Conservation (phyloP, 2,888 invertebrate species). For the Plebejus argus region DNA sequence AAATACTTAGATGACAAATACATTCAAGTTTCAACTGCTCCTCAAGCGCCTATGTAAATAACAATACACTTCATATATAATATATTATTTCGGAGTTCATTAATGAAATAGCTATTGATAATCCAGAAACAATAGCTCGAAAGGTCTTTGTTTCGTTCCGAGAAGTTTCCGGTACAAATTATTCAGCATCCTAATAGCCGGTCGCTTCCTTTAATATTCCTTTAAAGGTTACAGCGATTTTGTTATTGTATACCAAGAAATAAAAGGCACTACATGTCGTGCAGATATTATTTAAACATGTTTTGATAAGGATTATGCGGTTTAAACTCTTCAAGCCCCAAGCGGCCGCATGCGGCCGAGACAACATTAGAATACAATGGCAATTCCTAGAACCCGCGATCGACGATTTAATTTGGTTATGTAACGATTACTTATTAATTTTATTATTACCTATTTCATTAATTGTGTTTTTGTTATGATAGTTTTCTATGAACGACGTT, state of each 20-base stretch:
- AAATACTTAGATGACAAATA: neutral
- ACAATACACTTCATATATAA: neutral
- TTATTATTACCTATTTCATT: no score
- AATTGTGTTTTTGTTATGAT: no score
- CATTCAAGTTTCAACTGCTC: neutral
- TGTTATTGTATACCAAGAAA: constrained; percentile 24
- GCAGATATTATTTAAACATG: neutral
- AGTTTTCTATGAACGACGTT: no score
- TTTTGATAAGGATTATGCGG: neutral
- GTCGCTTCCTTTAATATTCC: constrained; percentile 28
- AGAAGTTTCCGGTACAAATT: constrained; percentile 32
- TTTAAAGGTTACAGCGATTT: constrained; percentile 26
- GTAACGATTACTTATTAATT: neutral
- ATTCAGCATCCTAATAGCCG: constrained; percentile 30
- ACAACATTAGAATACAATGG: no score
- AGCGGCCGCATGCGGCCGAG: no score
- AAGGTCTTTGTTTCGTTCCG: constrained; percentile 28
- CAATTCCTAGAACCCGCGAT: no score
- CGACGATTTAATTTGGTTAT: no score
- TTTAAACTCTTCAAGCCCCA: no score
- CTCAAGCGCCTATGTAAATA: neutral
- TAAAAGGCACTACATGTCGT: constrained; percentile 5
- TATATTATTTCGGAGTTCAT: constrained; percentile 25
- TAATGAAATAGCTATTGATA: constrained; percentile 28
- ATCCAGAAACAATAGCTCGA: constrained; percentile 23